phyloP scores from a whole-genome alignment of 2,888 invertebrate species.

The Tipula vernalis region DNA sequence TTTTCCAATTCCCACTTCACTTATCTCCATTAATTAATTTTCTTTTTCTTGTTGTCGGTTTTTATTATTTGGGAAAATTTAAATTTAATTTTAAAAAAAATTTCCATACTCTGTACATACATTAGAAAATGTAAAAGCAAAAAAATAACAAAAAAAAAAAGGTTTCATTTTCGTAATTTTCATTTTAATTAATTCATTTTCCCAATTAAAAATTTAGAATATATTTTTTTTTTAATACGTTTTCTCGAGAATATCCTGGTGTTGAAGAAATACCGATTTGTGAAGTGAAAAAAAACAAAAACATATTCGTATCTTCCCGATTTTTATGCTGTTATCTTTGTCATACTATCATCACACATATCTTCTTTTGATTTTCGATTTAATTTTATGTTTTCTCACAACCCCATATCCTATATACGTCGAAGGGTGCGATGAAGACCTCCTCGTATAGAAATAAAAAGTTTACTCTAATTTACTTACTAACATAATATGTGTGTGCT shows the following conservation, averaged over 20 bases:
- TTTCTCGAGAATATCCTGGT: not conserved
- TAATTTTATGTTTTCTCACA: not conserved
- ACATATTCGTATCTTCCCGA: not conserved
- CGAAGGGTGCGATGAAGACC: not conserved
- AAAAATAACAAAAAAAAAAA: not conserved
- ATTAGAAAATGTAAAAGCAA: not conserved
- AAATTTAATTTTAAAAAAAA: not conserved
- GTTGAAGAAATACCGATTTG: not conserved
- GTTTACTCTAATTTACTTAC: not conserved
- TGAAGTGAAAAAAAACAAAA: not conserved
- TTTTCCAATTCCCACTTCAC: constrained; percentile 4
- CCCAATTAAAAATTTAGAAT: not conserved
- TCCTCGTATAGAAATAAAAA: not conserved
- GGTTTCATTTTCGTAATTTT: not conserved
- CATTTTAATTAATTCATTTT: not conserved
- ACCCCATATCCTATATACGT: not conserved
- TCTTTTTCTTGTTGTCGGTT: not conserved
- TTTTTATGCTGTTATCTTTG: not conserved
- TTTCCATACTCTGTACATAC: not conserved
- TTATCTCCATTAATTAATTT: not conserved
- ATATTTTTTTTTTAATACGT: not conserved
- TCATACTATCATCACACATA: not conserved
- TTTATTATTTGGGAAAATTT: not conserved
- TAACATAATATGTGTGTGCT: not conserved
- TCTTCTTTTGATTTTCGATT: not conserved